These are phyloP conservation scores for Lacanobia wlatinum DNA, from an alignment of 2,888 invertebrate genomes.

Conservation along the genomic window DNA sequence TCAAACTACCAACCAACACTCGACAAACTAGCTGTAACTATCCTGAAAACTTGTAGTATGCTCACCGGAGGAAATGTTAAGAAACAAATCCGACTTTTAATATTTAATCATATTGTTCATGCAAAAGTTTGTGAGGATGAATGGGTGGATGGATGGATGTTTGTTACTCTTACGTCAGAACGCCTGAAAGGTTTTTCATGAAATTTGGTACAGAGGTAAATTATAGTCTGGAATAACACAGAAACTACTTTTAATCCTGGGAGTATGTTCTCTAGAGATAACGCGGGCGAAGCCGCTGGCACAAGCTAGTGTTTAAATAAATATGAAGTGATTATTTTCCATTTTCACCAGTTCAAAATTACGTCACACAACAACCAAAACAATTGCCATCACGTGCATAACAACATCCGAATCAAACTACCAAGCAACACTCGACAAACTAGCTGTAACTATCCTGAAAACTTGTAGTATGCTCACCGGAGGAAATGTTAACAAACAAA, in stretches of 20 bases:
- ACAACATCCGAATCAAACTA: conserved; percentile 28
- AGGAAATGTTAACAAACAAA: conserved; percentile 84
- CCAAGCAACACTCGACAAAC: conserved; percentile 30
- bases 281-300: no score
- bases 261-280: no score
- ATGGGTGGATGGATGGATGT: no score
- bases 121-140: no score
- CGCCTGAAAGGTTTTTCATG: no score
- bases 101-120: no score
- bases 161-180: no score
- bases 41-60: conserved; percentile 53
- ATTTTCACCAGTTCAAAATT: not conserved
- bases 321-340: not conserved
- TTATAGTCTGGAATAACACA: no score
- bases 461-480: conserved; percentile 59
- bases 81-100: no score
- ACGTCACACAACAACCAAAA: not conserved
- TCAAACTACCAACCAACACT: conserved; percentile 34
- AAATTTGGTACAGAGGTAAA: no score
- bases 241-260: no score
- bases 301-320: no score
- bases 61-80: conserved; percentile 74
- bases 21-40: conserved; percentile 50
- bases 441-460: conserved; percentile 53
- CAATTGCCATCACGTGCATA: conserved; percentile 24